phyloP scores from a whole-genome alignment of 2,797 vertebrate species.

The Champsocephalus gunnari region DNA sequence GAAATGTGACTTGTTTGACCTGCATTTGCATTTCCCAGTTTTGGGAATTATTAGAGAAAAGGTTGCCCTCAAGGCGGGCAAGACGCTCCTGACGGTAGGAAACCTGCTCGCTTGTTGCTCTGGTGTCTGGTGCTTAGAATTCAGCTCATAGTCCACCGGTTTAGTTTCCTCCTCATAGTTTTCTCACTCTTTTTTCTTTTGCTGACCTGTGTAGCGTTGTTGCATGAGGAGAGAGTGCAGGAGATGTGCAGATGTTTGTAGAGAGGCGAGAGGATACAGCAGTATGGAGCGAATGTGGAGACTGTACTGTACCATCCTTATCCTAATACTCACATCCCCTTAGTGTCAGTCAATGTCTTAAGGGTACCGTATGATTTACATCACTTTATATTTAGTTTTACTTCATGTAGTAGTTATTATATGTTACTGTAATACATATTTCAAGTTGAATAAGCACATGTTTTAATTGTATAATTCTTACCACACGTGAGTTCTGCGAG shows the following conservation, averaged over 20 bases:
- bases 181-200: constrained; percentile 62
- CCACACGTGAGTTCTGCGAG: constrained; percentile 47
- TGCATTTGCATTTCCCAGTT: constrained; percentile 69
- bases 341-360: constrained; percentile 44
- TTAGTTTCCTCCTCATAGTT: constrained; percentile 62
- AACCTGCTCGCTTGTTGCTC: constrained; percentile 61
- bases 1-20: constrained; percentile 64
- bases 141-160: constrained; percentile 65
- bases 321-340: constrained; percentile 9
- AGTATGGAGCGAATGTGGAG: constrained; percentile 57
- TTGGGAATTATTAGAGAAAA: constrained; percentile 72
- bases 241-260: constrained; percentile 47
- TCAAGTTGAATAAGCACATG: constrained; percentile 28
- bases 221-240: constrained; percentile 78
- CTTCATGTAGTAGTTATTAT: constrained; percentile 17
- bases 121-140: constrained; percentile 65
- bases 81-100: constrained; percentile 76
- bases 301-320: constrained; percentile 31
- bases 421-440: constrained; percentile 33
- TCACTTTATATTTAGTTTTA: constrained; percentile 53
- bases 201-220: constrained; percentile 44
- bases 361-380: constrained; percentile 46
- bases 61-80: constrained; percentile 60
- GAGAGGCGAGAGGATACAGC: constrained; percentile 14
- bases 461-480: constrained; percentile 33